phyloP scores from a whole-genome alignment of 2,888 invertebrate genomes.

The Macaria liturata region DNA sequence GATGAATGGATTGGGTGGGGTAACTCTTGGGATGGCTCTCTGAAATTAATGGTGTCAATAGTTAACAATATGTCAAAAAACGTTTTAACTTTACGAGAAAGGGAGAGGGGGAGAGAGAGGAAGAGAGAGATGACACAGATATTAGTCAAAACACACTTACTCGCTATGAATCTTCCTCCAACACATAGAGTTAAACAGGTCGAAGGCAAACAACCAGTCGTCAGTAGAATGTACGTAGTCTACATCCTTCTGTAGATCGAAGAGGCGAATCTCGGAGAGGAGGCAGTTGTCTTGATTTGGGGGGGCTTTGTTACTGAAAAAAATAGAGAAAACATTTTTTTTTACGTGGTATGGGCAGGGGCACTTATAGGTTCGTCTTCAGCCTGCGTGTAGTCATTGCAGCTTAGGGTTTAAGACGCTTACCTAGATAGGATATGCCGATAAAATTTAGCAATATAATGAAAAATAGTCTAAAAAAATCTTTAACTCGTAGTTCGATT shows the following conservation, averaged over 20 bases:
- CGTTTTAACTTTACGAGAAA: no score
- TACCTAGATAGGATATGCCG: no score
- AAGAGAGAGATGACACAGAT: no score
- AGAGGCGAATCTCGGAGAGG: constrained; percentile 90
- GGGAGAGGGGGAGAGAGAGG: no score
- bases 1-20: constrained; percentile 53
- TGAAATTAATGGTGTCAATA: constrained; percentile 36
- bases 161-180: constrained; percentile 66
- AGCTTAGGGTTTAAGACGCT: no score
- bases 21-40: constrained; percentile 57
- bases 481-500: no score
- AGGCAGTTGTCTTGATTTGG: constrained; percentile 85
- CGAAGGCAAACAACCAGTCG: constrained; percentile 90
- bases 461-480: no score
- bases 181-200: constrained; percentile 89
- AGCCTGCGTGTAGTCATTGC: no score
- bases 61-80: no score
- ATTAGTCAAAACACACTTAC: constrained; percentile 49
- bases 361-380: no score
- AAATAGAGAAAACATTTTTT: background rate
- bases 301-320: constrained; percentile 56
- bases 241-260: constrained; percentile 88
- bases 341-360: background rate
- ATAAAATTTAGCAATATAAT: no score
- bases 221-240: constrained; percentile 88